These are phyloP conservation scores for Prosopocoilus inquinatus DNA, from an alignment of 2,888 invertebrate genomes.

Conservation along the genomic window DNA sequence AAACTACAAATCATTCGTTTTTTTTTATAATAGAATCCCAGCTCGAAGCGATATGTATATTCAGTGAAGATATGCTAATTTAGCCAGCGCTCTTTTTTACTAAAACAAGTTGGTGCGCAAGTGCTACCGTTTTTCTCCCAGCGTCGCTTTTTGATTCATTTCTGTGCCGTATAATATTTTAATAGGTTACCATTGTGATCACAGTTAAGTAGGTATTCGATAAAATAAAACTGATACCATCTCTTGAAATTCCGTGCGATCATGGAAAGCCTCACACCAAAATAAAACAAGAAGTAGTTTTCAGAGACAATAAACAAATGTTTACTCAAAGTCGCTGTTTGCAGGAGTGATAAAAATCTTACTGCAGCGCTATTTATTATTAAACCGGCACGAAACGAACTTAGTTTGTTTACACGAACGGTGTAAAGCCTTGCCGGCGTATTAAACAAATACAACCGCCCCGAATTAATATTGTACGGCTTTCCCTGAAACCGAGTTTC, in stretches of 20 bases:
- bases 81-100: conserved; percentile 25
- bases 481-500: too few species aligned
- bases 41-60: conserved; percentile 53
- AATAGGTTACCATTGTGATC: conserved; percentile 34
- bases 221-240: conserved; percentile 17
- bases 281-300: too few species aligned
- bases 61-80: conserved; percentile 44
- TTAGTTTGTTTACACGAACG: too few species aligned
- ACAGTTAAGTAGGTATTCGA: conserved; percentile 45
- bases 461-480: too few species aligned
- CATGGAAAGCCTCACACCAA: too few species aligned
- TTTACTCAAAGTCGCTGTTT: too few species aligned
- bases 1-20: conserved; percentile 33
- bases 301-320: too few species aligned
- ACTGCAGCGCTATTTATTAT: too few species aligned
- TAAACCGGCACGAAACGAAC: too few species aligned
- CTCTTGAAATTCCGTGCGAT: background rate
- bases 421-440: too few species aligned
- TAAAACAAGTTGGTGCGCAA: conserved; percentile 12
- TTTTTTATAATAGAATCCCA: conserved; percentile 43
- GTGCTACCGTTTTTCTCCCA: background rate
- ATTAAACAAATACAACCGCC: too few species aligned
- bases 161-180: conserved; percentile 8
- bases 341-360: too few species aligned
- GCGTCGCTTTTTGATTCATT: conserved; percentile 5